Evolutionary conservation across 2,113 vertebrate species (phyloP).

Genomic region (Podarcis muralis): DNA sequence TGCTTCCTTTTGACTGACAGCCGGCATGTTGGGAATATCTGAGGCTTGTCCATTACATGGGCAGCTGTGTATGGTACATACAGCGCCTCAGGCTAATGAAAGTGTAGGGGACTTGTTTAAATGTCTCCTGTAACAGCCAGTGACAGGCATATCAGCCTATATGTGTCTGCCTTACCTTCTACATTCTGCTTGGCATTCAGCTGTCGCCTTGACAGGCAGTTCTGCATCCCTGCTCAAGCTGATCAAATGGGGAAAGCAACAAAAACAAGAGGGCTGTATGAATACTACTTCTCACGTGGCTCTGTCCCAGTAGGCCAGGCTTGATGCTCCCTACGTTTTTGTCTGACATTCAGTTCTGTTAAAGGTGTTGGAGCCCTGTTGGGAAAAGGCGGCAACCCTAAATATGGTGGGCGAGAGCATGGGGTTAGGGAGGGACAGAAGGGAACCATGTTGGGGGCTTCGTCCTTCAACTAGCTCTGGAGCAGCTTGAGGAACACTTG

Average conservation of each 20-base stretch:
- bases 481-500: not conserved
- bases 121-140: not conserved
- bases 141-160: conserved; percentile 5
- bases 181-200: not conserved
- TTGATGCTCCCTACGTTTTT: not conserved
- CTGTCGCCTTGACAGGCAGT: not conserved
- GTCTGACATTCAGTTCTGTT: not conserved
- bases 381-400: not conserved
- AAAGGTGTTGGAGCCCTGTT: not conserved
- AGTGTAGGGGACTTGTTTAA: not conserved
- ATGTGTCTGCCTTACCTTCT: not conserved
- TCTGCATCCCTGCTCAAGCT: not conserved
- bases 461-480: not conserved
- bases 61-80: not conserved
- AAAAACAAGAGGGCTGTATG: not conserved
- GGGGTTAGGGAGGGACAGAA: not conserved
- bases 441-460: not conserved
- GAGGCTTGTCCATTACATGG: not conserved
- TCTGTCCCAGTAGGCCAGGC: not conserved
- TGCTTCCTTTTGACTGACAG: conserved; percentile 8
- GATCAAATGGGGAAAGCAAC: not conserved
- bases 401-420: not conserved
- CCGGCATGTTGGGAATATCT: not conserved
- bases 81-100: conserved; percentile 11
- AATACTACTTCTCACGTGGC: not conserved